phyloP scores from a whole-genome alignment of 2,113 vertebrate species.

The Periophthalmus modestus region DNA sequence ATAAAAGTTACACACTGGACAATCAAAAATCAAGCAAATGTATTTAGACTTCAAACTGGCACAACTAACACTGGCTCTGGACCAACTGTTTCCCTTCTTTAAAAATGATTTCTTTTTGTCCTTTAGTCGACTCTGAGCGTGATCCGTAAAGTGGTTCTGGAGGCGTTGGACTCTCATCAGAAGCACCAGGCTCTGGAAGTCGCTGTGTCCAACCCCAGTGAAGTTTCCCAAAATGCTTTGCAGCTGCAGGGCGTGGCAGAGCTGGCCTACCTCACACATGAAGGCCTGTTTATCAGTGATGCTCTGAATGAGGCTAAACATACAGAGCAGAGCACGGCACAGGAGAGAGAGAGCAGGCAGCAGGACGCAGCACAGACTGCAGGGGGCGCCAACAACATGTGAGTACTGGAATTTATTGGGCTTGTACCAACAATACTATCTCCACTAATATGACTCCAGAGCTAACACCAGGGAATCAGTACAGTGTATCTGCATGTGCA shows the following conservation, averaged over 20 bases:
- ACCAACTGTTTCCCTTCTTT: not conserved
- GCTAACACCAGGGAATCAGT: too few species aligned
- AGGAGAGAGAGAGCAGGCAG: constrained; percentile 82
- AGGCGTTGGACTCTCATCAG: constrained; percentile 90
- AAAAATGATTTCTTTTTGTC: not conserved
- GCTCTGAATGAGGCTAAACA: constrained; percentile 83
- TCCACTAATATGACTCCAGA: too few species aligned
- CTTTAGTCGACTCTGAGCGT: constrained; percentile 86
- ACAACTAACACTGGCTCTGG: too few species aligned
- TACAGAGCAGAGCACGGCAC: constrained; percentile 31
- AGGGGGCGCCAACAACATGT: constrained; percentile 75
- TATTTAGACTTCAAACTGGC: too few species aligned
- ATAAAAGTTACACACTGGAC: too few species aligned
- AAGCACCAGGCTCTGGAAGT: constrained; percentile 75
- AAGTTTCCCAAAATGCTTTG: constrained; percentile 16
- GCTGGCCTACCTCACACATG: constrained; percentile 93
- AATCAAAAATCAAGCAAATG: too few species aligned
- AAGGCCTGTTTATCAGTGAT: constrained; percentile 96
- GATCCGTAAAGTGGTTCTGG: constrained; percentile 88
- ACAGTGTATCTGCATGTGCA: too few species aligned
- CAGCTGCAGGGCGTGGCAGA: constrained; percentile 80
- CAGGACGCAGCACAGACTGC: constrained; percentile 71
- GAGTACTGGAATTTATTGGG: not conserved
- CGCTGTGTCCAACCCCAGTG: constrained; percentile 22
- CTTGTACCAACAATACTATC: not conserved